Evolutionary conservation across 2,113 vertebrate genomes (phyloP).

Genomic region (Plotosus lineatus): DNA sequence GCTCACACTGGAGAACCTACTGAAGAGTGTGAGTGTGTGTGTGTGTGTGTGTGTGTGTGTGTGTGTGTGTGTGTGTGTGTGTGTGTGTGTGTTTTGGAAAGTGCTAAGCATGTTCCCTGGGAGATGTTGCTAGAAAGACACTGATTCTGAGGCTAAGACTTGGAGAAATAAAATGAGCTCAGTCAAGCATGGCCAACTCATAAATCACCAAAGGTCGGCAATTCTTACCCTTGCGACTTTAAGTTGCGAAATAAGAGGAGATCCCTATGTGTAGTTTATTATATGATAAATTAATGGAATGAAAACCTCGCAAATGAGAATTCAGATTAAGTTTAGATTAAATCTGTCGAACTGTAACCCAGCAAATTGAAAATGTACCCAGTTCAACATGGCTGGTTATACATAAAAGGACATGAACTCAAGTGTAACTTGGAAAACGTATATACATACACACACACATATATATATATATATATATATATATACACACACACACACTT

Average conservation of each 20-base stretch:
- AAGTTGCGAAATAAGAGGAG: neutral
- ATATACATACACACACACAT: too few relatives aligned
- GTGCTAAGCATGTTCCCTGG: neutral
- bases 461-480: too few relatives aligned
- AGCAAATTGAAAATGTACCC: slow-evolving; percentile 40
- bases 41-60: slow-evolving; percentile 3
- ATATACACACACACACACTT: too few relatives aligned
- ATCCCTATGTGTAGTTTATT: slow-evolving; percentile 1
- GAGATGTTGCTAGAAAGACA: neutral
- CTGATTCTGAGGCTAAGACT: neutral
- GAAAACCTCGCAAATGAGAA: slow-evolving; percentile 40
- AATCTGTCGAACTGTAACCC: slow-evolving; percentile 47
- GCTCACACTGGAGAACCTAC: slow-evolving; percentile 15
- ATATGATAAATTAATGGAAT: slow-evolving; percentile 3
- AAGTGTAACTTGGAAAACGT: slow-evolving; percentile 12
- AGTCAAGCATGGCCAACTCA: slow-evolving; percentile 8
- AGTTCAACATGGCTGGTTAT: slow-evolving; percentile 45
- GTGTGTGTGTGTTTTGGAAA: slow-evolving; percentile 4
- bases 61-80: slow-evolving; percentile 1
- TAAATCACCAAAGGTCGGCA: slow-evolving; percentile 32
- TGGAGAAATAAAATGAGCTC: neutral
- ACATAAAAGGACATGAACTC: slow-evolving; percentile 26
- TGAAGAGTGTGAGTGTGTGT: too few relatives aligned
- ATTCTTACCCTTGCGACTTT: neutral
- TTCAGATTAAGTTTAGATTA: slow-evolving; percentile 42